Evolutionary conservation across 2,888 invertebrate species (phyloP).

Genomic region (Pollenia amentaria): DNA sequence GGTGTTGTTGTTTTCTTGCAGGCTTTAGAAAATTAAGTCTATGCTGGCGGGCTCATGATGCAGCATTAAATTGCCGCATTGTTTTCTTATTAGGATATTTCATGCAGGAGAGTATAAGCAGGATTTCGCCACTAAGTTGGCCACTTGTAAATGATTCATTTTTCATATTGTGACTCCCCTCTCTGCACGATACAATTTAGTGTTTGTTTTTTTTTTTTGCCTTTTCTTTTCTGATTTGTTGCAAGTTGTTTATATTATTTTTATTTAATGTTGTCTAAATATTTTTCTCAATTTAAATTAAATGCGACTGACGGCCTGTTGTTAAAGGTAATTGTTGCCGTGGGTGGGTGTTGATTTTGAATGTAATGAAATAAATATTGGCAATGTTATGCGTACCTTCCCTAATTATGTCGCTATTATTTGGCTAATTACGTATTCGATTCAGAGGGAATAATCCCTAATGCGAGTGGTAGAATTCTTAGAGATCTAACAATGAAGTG

Average conservation of each 20-base stretch:
- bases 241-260: slow-evolving; percentile 75
- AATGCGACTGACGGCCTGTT: slow-evolving; percentile 44
- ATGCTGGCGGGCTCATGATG: slow-evolving; percentile 81
- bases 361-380: not conserved
- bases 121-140: slow-evolving; percentile 65
- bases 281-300: slow-evolving; percentile 80
- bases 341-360: slow-evolving; percentile 26
- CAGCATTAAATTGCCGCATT: slow-evolving; percentile 84
- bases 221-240: slow-evolving; percentile 14
- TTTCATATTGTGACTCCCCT: slow-evolving; percentile 66
- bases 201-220: not conserved
- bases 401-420: no score
- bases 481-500: no score
- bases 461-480: no score
- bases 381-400: not conserved
- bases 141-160: slow-evolving; percentile 70
- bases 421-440: no score
- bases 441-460: no score
- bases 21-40: slow-evolving; percentile 75
- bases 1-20: slow-evolving; percentile 50
- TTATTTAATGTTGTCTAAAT: slow-evolving; percentile 82
- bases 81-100: slow-evolving; percentile 75
- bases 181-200: slow-evolving; percentile 54
- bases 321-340: not conserved
- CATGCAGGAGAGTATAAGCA: slow-evolving; percentile 2